A percentile compares a stretch with the other conserved stretches of the same genome.
These are phyloP conservation scores for Danio kyathit DNA, from an alignment of 2,797 vertebrate species.

Conservation along the genomic window DNA sequence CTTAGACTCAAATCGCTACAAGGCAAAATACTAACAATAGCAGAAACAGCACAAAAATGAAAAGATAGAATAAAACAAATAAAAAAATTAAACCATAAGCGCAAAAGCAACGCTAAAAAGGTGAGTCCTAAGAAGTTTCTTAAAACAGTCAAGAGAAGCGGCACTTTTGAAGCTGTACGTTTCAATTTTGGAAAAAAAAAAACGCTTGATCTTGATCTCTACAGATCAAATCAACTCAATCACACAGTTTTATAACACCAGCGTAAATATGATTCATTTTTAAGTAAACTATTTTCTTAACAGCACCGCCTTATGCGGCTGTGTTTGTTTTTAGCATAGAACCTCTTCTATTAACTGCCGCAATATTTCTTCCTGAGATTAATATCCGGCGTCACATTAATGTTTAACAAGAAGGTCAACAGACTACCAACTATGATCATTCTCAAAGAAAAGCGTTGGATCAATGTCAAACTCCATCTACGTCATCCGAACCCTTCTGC, in stretches of 20 bases:
- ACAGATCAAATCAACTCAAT: too few relatives aligned
- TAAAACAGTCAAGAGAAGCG: too few relatives aligned
- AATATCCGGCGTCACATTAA: constrained; percentile 25
- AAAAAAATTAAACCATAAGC: too few relatives aligned
- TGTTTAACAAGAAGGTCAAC: constrained; percentile 38
- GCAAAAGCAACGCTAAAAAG: too few relatives aligned
- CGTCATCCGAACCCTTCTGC: constrained; percentile 3
- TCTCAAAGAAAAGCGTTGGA: constrained; percentile 47
- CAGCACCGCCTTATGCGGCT: neutral
- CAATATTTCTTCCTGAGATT: constrained; percentile 24
- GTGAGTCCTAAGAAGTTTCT: too few relatives aligned
- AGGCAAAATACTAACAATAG: too few relatives aligned
- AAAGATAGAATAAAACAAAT: too few relatives aligned
- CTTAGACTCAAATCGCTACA: too few relatives aligned
- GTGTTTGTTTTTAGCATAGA: neutral
- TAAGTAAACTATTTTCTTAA: neutral
- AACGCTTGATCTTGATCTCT: too few relatives aligned
- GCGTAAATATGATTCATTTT: neutral
- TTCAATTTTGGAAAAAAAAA: too few relatives aligned
- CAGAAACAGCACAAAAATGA: too few relatives aligned
- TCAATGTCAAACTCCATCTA: constrained; percentile 48
- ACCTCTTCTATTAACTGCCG: neutral
- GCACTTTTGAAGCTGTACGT: too few relatives aligned
- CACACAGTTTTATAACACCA: neutral
- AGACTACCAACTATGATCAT: constrained; percentile 22